Conservation (phyloP, 2,113 vertebrate genomes). For the Mobula hypostoma region DNA sequence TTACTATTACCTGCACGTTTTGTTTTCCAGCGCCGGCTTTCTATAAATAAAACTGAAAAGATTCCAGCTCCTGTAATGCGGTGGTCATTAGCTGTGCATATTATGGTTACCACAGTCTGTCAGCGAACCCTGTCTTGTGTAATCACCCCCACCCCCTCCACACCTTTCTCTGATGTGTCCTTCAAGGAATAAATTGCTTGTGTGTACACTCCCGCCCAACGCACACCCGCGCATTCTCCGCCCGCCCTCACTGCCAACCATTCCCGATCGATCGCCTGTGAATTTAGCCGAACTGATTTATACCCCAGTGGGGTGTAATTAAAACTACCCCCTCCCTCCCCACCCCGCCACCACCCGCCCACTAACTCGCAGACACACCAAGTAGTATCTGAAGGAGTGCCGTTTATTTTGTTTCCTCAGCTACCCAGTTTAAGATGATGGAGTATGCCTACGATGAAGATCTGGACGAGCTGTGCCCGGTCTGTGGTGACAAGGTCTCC, state of each 20-base stretch:
- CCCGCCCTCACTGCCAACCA: background rate
- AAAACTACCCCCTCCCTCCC: background rate
- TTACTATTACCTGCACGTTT: conserved; percentile 5
- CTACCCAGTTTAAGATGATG: conserved; percentile 97
- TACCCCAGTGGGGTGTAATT: conserved; percentile 14
- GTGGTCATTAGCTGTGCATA: background rate
- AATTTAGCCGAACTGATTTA: conserved; percentile 26
- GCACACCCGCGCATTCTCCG: no score
- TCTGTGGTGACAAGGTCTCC: conserved; percentile 97
- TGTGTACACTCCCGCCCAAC: no score
- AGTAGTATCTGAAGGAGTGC: conserved; percentile 30
- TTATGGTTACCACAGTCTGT: background rate
- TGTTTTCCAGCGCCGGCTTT: background rate
- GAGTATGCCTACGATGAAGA: conserved; percentile 98
- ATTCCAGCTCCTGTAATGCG: background rate
- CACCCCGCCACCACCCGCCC: no score
- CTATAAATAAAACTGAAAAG: background rate
- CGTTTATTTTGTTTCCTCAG: conserved; percentile 59
- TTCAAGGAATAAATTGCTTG: background rate
- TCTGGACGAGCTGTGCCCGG: conserved; percentile 93
- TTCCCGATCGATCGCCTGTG: background rate
- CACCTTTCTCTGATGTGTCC: background rate
- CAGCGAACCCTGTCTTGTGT: background rate
- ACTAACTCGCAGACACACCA: background rate
- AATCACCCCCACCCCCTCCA: background rate